phyloP scores from a whole-genome alignment of 2,888 invertebrate species.

The Neoascia interrupta region DNA sequence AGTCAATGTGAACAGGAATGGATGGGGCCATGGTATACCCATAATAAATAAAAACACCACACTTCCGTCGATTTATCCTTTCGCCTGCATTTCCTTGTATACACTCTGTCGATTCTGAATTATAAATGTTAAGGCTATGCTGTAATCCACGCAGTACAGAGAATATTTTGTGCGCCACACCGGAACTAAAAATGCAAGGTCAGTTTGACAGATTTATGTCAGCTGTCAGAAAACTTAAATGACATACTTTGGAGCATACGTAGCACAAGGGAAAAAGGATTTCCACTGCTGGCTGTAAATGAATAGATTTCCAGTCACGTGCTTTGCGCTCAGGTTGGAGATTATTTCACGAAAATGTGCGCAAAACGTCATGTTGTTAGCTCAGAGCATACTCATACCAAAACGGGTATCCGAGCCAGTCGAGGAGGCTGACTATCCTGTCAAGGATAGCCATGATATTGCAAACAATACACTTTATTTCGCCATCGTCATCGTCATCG shows the following conservation, averaged over 20 bases:
- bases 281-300: neutral
- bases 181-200: constrained; percentile 23
- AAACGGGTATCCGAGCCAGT: constrained; percentile 3
- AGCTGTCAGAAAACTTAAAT: constrained; percentile 40
- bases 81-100: neutral
- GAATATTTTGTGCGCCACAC: no score
- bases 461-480: constrained; percentile 59
- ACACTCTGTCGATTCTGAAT: neutral
- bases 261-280: constrained; percentile 32
- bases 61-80: constrained; percentile 18
- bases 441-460: constrained; percentile 36
- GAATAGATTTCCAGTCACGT: constrained; percentile 53
- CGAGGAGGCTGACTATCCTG: constrained; percentile 20
- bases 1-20: constrained; percentile 28
- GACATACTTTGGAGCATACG: no score
- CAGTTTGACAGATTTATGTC: constrained; percentile 58
- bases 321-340: constrained; percentile 34
- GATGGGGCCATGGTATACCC: constrained; percentile 30
- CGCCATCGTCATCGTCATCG: constrained; percentile 44
- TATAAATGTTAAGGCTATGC: constrained; percentile 26
- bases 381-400: constrained; percentile 44
- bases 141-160: constrained; percentile 9
- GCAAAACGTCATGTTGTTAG: constrained; percentile 41
- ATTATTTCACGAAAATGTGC: constrained; percentile 44
- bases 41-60: constrained; percentile 37